Conservation (phyloP, 2,113 vertebrate species). For the Dicentrarchus labrax region DNA sequence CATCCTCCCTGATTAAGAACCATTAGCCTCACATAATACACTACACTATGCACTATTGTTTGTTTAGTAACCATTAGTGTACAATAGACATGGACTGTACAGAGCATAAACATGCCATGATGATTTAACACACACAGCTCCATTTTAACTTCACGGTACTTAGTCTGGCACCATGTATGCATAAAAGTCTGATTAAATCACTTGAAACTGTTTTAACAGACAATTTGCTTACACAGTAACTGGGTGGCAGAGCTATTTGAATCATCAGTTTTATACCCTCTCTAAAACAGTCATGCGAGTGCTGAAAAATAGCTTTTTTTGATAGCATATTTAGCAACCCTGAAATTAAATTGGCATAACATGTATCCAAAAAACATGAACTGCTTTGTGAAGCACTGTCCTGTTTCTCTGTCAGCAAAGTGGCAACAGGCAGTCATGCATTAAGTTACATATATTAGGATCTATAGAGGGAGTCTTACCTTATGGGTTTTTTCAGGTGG, state of each 20-base stretch:
- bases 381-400: slow-evolving; percentile 21
- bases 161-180: not conserved
- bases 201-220: not conserved
- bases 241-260: not conserved
- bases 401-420: slow-evolving; percentile 36
- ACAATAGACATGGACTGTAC: not conserved
- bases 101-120: slow-evolving; percentile 4
- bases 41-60: not conserved
- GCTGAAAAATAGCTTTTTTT: slow-evolving; percentile 5
- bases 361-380: slow-evolving; percentile 11
- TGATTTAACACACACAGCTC: not conserved
- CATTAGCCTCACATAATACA: not conserved
- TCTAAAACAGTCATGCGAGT: not conserved
- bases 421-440: slow-evolving; percentile 47
- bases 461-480: slow-evolving; percentile 32
- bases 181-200: not conserved
- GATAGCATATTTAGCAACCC: slow-evolving; percentile 12
- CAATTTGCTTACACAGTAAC: not conserved
- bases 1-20: not conserved
- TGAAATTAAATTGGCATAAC: slow-evolving; percentile 23
- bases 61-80: not conserved
- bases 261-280: slow-evolving; percentile 4
- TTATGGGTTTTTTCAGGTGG: slow-evolving; percentile 4
- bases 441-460: slow-evolving; percentile 51
- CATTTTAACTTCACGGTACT: not conserved